These are phyloP conservation scores for Lates calcarifer DNA, from an alignment of 2,113 vertebrate species.

Conservation along the genomic window DNA sequence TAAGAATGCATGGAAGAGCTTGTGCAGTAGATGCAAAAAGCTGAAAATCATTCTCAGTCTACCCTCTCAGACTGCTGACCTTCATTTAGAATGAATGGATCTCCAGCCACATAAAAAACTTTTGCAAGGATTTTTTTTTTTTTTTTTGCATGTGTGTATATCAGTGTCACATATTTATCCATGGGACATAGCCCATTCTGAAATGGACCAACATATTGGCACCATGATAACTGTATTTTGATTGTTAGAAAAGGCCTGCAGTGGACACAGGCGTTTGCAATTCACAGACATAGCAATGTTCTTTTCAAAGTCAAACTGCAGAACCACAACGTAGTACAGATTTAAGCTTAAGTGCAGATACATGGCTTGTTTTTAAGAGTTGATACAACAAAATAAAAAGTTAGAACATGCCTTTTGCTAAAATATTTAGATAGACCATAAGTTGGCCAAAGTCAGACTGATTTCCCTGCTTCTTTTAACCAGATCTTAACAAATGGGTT, in stretches of 20 bases:
- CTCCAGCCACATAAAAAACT: background rate
- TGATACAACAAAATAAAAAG: background rate
- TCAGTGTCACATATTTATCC: background rate
- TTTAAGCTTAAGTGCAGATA: background rate
- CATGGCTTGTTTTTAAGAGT: background rate
- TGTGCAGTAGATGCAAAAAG: background rate
- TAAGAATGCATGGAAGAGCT: background rate
- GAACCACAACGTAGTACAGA: background rate
- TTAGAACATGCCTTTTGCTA: conserved; percentile 1
- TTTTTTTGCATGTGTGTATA: too few species aligned
- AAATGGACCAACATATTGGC: background rate
- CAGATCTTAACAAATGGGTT: background rate
- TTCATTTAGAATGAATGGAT: background rate
- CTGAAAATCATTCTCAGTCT: background rate
- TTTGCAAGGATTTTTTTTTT: background rate
- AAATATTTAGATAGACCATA: background rate
- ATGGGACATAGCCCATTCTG: background rate
- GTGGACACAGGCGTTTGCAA: background rate
- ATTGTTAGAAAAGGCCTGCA: background rate
- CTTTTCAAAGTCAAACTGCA: background rate
- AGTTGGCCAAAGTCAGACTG: background rate
- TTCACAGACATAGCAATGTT: background rate
- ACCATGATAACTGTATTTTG: background rate
- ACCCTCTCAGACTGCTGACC: background rate
- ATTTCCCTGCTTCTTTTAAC: background rate